phyloP scores from a whole-genome alignment of 2,113 vertebrate genomes.

The Syngnathus typhle region DNA sequence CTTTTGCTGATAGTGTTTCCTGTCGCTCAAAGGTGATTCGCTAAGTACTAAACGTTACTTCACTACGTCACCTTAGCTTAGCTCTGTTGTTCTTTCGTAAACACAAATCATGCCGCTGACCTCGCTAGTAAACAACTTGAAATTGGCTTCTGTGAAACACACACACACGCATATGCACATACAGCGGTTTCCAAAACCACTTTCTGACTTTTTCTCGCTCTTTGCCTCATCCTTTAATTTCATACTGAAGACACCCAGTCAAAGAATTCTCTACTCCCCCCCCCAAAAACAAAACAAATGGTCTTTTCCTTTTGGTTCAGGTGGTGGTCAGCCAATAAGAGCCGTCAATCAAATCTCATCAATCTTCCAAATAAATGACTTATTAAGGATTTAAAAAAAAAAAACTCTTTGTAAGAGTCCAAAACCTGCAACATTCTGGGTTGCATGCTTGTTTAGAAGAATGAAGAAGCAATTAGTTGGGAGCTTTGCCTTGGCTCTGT shows the following conservation, averaged over 20 bases:
- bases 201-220: background rate
- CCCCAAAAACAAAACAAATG: background rate
- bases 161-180: background rate
- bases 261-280: background rate
- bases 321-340: constrained; percentile 2
- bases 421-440: constrained; percentile 1
- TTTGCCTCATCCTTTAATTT: constrained; percentile 7
- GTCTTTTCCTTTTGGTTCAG: constrained; percentile 2
- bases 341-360: background rate
- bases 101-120: background rate
- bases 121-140: constrained; percentile 1
- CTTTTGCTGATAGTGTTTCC: too few relatives aligned
- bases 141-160: background rate
- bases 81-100: background rate
- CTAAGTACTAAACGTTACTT: background rate
- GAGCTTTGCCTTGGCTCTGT: constrained; percentile 4
- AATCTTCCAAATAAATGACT: background rate
- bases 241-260: background rate
- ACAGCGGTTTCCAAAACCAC: constrained; percentile 3
- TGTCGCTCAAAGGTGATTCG: background rate
- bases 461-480: constrained; percentile 13
- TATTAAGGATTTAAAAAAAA: background rate
- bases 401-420: background rate
- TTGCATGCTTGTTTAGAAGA: background rate
- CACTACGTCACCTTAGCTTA: background rate